These are phyloP conservation scores for Notospermus geniculatus DNA, from an alignment of 1,140 invertebrate species.

Conservation along the genomic window DNA sequence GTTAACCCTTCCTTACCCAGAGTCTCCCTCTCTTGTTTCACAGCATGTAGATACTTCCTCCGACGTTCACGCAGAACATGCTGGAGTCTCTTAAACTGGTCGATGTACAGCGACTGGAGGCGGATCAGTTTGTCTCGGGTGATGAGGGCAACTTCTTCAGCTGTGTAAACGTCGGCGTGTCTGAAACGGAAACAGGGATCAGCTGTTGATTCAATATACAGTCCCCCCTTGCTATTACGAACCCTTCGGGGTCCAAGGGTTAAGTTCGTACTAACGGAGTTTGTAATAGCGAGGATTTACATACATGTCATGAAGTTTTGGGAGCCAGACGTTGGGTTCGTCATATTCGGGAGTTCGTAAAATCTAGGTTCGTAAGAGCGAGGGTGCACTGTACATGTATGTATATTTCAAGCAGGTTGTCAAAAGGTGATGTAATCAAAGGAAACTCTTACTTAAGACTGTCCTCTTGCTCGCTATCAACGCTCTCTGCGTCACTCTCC, in stretches of 20 bases:
- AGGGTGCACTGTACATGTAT: no score
- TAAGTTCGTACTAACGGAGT: no score
- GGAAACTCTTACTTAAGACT: constrained; percentile 73
- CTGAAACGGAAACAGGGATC: constrained; percentile 38
- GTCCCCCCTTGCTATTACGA: no score
- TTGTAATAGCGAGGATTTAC: no score
- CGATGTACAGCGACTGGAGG: constrained; percentile 78
- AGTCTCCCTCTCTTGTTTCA: constrained; percentile 76
- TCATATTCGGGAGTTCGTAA: no score
- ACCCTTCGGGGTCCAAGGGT: no score
- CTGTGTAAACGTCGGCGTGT: constrained; percentile 82
- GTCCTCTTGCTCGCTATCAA: constrained; percentile 77
- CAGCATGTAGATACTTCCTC: constrained; percentile 69
- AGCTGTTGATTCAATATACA: no score
- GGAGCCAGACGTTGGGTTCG: no score
- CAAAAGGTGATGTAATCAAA: no score
- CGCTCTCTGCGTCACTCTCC: constrained; percentile 72
- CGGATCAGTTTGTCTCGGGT: constrained; percentile 73
- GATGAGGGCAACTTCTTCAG: constrained; percentile 78
- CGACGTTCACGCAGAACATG: constrained; percentile 71
- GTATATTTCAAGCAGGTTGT: no score
- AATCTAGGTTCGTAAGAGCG: no score
- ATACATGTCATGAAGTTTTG: no score
- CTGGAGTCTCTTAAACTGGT: constrained; percentile 75
- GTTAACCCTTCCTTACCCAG: constrained; percentile 66